A percentile compares a stretch with the other conserved stretches of the same genome.
Evolutionary conservation across 2,888 invertebrate species (phyloP).

Genomic region (Phaonia tiefii): DNA sequence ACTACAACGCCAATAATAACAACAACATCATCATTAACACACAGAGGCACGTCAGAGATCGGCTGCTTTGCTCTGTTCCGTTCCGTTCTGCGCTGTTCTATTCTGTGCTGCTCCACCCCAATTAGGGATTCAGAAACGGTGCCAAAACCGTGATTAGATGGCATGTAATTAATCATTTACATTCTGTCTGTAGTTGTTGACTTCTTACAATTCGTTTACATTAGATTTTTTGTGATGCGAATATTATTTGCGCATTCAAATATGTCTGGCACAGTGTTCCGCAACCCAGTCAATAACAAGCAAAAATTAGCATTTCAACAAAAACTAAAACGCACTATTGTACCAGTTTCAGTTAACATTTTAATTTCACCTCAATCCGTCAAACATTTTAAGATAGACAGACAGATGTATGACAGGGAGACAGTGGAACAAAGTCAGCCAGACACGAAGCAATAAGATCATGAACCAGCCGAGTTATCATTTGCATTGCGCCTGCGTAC

Average conservation of each 20-base stretch:
- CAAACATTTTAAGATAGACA: neutral
- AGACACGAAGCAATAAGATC: neutral
- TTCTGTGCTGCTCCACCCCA: slow-evolving; percentile 67
- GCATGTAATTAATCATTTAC: slow-evolving; percentile 66
- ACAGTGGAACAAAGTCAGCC: neutral
- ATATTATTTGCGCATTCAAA: neutral
- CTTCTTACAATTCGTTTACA: neutral
- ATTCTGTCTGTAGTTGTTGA: slow-evolving; percentile 20
- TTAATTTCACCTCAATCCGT: neutral
- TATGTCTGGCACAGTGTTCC: slow-evolving; percentile 11
- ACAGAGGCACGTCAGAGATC: slow-evolving; percentile 36
- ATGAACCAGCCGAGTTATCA: neutral
- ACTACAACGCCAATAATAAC: slow-evolving; percentile 25
- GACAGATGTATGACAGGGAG: neutral
- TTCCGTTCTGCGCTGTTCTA: no score
- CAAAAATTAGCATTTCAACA: no score
- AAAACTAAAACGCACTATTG: no score
- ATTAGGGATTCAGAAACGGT: slow-evolving; percentile 52
- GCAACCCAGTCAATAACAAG: neutral
- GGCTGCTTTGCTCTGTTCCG: no score
- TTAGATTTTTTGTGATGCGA: neutral
- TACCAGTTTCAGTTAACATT: neutral
- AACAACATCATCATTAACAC: neutral
- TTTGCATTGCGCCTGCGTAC: slow-evolving; percentile 59
- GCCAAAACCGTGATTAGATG: slow-evolving; percentile 60